Percentiles rank a stretch among this genome's conserved stretches.
Evolutionary conservation across 2,113 vertebrate genomes (phyloP).

Genomic region (Calypte anna): DNA sequence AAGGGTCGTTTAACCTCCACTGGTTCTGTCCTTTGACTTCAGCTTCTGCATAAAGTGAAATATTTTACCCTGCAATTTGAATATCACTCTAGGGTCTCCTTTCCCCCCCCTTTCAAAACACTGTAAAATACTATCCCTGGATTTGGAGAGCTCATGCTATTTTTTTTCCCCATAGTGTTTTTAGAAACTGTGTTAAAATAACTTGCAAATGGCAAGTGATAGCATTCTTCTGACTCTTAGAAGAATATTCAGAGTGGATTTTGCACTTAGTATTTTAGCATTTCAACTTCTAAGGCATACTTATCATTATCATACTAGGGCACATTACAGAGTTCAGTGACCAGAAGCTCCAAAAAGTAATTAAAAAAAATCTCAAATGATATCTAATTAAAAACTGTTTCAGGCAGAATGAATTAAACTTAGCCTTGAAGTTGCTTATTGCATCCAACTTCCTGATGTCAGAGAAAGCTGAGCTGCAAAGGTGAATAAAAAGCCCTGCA

Average conservation of each 20-base stretch:
- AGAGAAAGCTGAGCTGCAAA: slow-evolving; percentile 26
- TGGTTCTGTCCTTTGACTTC: background rate
- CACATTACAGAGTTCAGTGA: slow-evolving; percentile 68
- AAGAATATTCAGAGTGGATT: slow-evolving; percentile 38
- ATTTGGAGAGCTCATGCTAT: background rate
- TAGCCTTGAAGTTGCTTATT: slow-evolving; percentile 58
- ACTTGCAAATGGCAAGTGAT: slow-evolving; percentile 12
- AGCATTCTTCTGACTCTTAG: slow-evolving; percentile 26
- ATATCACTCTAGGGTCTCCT: background rate
- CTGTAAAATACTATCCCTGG: background rate
- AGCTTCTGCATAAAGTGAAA: background rate
- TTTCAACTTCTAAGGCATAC: slow-evolving; percentile 54
- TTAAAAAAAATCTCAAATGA: slow-evolving; percentile 75
- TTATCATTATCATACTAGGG: slow-evolving; percentile 62
- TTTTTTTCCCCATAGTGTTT: accelerated
- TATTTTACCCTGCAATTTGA: background rate
- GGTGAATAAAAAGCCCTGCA: slow-evolving; percentile 10
- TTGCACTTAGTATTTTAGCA: slow-evolving; percentile 39
- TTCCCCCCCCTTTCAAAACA: background rate
- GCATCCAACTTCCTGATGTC: slow-evolving; percentile 31
- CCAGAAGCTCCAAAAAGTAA: slow-evolving; percentile 72
- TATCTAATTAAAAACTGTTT: slow-evolving; percentile 80
- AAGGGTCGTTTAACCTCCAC: background rate
- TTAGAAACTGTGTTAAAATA: slow-evolving; percentile 26
- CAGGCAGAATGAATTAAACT: slow-evolving; percentile 75